Percentiles rank a stretch among this genome's conserved stretches.
Conservation (phyloP, 2,113 vertebrate species). For the Aptenodytes patagonicus region DNA sequence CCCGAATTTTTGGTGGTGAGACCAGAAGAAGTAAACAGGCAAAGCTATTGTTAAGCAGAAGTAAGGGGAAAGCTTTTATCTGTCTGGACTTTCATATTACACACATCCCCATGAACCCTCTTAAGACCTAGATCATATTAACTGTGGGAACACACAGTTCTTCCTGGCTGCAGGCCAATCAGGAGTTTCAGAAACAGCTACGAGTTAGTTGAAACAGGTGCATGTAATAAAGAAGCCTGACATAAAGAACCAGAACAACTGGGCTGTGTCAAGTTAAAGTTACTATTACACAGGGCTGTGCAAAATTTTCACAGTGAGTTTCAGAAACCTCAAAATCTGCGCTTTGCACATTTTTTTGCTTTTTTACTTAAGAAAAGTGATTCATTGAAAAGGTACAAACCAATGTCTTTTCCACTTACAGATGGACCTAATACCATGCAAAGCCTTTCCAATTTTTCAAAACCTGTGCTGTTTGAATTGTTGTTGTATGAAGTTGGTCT, state of each 20-base stretch:
- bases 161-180: slow-evolving; percentile 55
- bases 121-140: slow-evolving; percentile 48
- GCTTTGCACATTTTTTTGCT: not conserved
- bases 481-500: not conserved
- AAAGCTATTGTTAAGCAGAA: not conserved
- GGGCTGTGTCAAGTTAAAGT: slow-evolving; percentile 61
- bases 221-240: slow-evolving; percentile 71
- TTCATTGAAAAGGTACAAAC: not conserved
- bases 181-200: slow-evolving; percentile 54
- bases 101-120: slow-evolving; percentile 19
- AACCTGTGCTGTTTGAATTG: not conserved
- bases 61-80: slow-evolving; percentile 40
- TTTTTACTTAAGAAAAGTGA: not conserved
- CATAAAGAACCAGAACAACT: slow-evolving; percentile 69
- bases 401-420: not conserved
- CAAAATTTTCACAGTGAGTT: slow-evolving; percentile 25
- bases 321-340: slow-evolving; percentile 2
- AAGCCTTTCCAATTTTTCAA: not conserved
- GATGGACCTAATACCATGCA: not conserved
- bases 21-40: slow-evolving; percentile 3
- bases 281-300: slow-evolving; percentile 30
- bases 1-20: not conserved
- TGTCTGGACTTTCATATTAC: slow-evolving; percentile 51
- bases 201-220: slow-evolving; percentile 67
- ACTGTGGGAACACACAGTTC: slow-evolving; percentile 56